phyloP scores from a whole-genome alignment of 2,113 vertebrate species.

The Aegotheles bennettii region DNA sequence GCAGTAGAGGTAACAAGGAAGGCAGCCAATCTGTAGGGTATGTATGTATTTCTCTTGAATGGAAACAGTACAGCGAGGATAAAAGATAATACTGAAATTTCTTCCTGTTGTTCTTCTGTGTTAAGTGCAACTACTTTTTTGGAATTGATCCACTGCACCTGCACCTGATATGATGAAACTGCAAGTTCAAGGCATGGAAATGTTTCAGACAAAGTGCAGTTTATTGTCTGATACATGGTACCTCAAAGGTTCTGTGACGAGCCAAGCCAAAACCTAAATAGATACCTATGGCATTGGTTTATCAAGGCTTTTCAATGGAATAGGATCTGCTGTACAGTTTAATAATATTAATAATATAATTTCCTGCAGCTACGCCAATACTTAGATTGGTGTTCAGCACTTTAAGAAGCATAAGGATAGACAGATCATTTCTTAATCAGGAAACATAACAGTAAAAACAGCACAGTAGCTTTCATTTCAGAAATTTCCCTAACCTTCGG shows the following conservation, averaged over 20 bases:
- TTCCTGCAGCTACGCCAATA: neutral
- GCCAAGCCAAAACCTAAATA: neutral
- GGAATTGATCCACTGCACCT: neutral
- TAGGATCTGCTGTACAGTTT: neutral
- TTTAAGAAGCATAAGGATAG: neutral
- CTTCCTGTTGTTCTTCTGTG: neutral
- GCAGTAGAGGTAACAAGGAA: neutral
- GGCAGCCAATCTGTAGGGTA: neutral
- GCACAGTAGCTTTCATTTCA: neutral
- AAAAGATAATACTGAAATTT: neutral
- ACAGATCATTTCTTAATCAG: neutral
- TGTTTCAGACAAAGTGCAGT: neutral
- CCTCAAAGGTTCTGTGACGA: neutral
- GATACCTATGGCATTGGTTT: neutral
- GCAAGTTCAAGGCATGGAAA: neutral
- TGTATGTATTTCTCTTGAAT: neutral
- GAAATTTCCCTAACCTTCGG: conserved; percentile 77
- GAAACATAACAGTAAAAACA: neutral
- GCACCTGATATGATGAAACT: neutral
- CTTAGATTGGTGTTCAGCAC: neutral
- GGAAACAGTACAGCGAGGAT: neutral
- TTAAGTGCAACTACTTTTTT: neutral
- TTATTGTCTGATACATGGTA: neutral
- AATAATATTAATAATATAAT: neutral
- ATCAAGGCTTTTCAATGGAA: neutral